Evolutionary conservation across 2,797 vertebrate species (phyloP).

Genomic region (Oryzias dopingdopingensis): DNA sequence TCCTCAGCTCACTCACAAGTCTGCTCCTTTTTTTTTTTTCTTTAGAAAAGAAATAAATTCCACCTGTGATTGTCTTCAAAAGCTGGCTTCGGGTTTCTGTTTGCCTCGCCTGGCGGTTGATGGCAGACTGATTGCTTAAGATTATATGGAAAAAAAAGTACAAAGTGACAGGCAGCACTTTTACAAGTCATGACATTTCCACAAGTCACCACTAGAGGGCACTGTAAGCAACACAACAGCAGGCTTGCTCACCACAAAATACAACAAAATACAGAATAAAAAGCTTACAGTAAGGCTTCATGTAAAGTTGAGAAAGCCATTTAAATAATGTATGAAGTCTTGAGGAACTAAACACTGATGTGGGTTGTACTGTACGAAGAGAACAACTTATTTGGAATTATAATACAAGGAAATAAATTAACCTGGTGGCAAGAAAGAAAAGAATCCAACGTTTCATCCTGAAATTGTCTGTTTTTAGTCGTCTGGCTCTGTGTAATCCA

Average conservation of each 20-base stretch:
- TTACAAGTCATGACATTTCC: constrained; percentile 73
- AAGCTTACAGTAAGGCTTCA: constrained; percentile 71
- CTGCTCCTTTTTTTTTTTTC: constrained; percentile 29
- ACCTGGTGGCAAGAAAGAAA: constrained; percentile 20
- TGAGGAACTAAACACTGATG: constrained; percentile 75
- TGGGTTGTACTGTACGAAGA: constrained; percentile 75
- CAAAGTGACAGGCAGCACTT: constrained; percentile 63
- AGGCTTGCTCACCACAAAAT: constrained; percentile 77
- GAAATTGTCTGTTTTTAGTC: constrained; percentile 39
- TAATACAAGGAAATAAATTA: constrained; percentile 83
- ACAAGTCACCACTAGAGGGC: constrained; percentile 81
- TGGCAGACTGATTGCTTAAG: constrained; percentile 39
- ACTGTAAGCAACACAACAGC: constrained; percentile 82
- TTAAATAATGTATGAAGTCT: constrained; percentile 73
- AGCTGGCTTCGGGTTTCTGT: constrained; percentile 36
- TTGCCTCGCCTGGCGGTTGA: constrained; percentile 20
- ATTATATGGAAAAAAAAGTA: constrained; percentile 39
- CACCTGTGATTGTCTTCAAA: constrained; percentile 61
- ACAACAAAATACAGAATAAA: constrained; percentile 73
- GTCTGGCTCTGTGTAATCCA: constrained; percentile 45
- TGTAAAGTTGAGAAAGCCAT: constrained; percentile 68
- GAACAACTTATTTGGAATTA: constrained; percentile 75
- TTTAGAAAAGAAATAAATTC: constrained; percentile 20
- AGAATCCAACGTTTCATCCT: constrained; percentile 22
- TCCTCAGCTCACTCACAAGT: constrained; percentile 5